phyloP scores from a whole-genome alignment of 1,140 invertebrate genomes.

The Drosophila mojavensis region DNA sequence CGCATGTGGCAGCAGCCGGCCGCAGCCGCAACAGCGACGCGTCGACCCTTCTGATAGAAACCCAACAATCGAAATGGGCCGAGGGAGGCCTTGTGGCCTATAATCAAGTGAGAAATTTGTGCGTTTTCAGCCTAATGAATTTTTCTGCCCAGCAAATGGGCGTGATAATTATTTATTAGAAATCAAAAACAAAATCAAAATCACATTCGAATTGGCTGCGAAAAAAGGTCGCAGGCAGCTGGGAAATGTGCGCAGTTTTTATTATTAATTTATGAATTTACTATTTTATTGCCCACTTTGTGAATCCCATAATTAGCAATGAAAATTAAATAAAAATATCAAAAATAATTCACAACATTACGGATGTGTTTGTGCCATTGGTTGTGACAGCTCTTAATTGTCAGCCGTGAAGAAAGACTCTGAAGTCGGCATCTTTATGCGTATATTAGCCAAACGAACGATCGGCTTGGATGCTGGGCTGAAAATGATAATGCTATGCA shows the following conservation, averaged over 20 bases:
- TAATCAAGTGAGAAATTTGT: conserved; percentile 75
- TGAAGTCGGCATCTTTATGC: conserved; percentile 38
- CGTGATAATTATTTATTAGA: conserved; percentile 50
- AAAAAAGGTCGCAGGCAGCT: conserved; percentile 53
- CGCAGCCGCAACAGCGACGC: too few relatives aligned
- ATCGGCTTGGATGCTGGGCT: conserved; percentile 51
- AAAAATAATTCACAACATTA: conserved; percentile 55
- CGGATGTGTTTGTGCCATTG: conserved; percentile 50
- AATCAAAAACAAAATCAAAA: conserved; percentile 38
- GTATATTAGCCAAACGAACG: conserved; percentile 33
- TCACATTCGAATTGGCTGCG: conserved; percentile 42
- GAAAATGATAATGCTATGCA: conserved; percentile 62
- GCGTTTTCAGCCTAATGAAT: conserved; percentile 65
- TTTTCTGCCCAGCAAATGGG: conserved; percentile 64
- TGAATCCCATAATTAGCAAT: conserved; percentile 18
- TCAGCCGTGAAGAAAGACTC: conserved; percentile 63
- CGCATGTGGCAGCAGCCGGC: conserved; percentile 56
- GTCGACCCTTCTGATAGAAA: conserved; percentile 59
- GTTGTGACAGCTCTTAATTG: conserved; percentile 58
- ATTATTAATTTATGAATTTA: conserved; percentile 16
- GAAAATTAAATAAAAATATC: conserved; percentile 29
- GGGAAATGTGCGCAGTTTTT: conserved; percentile 8
- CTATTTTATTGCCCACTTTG: conserved; percentile 30
- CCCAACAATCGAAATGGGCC: conserved; percentile 38
- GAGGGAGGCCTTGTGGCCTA: conserved; percentile 42